Base-by-base conservation (phyloP, 1,140 invertebrate genomes). In the Pomacea maculata region DNA sequence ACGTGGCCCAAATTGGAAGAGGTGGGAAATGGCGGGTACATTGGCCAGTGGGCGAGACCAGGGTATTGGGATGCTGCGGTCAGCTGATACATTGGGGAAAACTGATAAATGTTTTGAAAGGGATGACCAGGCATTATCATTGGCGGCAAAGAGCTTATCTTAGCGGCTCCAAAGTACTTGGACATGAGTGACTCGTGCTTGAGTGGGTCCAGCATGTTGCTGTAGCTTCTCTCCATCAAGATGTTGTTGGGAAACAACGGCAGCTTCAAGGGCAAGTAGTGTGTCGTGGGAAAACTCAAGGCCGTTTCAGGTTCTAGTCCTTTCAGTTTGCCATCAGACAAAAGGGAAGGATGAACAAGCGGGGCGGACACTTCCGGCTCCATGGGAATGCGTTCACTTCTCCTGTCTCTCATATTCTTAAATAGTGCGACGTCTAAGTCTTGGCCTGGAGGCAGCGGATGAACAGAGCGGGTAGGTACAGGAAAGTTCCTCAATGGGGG, bases 321-420 rank as follows among this genome's bases (percentile, higher is more conserved):
- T 10, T 80, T 80, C 25, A 54, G 17, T 63, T 80, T 83, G 11
- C 68, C 61, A 54, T 80, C 72, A 12, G 71, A 78, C 75, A 45
- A 65, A 19, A n/a, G 64, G 6, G 81, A 54, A 29, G 71, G 67
- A 45, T 29, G 70, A n/a, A 64, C 29, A n/a, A 64, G 64, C n/a
- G 52, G 80, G 1, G 45, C n/a, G 55, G 72, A 73, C 57, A 79
- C 52, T 25, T n/a, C 54, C n/a, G 61, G 76, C 54, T 71, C 67
- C 63, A 34, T 64, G 57, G 64, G 72, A 63, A 45, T 73, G 11
- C 82, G 63, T 63, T 83, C 83, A 70, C 86, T 81, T 17, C 86
- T 81, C 72, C 80, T 86, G 79, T 89, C 87, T 52, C 84, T 86
- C 85, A 89, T 86, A 79, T 88, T 89, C 82, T 87, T 88, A 70